Conservation (phyloP, 2,113 vertebrate genomes). For the Tachycineta bicolor region DNA sequence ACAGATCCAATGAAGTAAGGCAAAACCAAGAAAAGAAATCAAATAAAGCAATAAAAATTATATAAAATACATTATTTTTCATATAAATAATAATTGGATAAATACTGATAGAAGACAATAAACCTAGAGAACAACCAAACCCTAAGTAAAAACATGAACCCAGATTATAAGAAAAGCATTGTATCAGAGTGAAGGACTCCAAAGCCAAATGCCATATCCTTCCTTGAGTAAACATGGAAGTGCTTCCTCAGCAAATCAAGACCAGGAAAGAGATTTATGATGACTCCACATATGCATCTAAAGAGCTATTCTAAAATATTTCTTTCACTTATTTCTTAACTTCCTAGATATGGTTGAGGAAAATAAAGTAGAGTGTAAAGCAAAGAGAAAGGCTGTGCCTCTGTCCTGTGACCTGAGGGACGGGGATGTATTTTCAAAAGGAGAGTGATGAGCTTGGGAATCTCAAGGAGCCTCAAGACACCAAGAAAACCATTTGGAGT, state of each 20-base stretch:
- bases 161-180: background rate
- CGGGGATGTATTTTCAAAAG: background rate
- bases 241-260: background rate
- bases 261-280: background rate
- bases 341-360: background rate
- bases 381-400: background rate
- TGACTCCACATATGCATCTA: no score
- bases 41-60: background rate
- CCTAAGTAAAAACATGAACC: background rate
- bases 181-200: background rate
- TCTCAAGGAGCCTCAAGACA: background rate
- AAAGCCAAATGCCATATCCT: background rate
- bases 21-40: background rate
- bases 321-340: background rate
- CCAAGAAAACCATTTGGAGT: background rate
- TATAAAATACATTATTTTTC: background rate
- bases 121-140: background rate
- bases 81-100: background rate
- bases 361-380: background rate
- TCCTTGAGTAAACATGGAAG: background rate
- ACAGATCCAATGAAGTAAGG: background rate
- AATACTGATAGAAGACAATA: background rate
- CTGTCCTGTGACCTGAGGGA: background rate
- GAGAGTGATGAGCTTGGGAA: background rate
- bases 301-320: background rate